Conservation (phyloP, 1,140 invertebrate species). For the Geopemphigus sp. region DNA sequence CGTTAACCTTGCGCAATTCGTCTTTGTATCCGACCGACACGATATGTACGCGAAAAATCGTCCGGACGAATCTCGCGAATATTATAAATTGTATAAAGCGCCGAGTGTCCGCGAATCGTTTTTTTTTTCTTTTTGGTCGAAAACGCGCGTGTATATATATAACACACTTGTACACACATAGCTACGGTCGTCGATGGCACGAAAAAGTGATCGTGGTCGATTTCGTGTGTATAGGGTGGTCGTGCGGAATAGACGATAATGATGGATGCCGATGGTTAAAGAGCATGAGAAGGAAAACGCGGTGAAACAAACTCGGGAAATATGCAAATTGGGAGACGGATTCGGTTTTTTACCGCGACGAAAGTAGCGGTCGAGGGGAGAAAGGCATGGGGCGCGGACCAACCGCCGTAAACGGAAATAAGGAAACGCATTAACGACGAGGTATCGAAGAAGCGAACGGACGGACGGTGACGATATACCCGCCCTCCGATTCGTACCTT, state of each 20-base stretch:
- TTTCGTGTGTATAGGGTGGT: background rate
- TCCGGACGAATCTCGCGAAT: background rate
- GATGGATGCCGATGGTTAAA: too few species aligned
- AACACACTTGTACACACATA: too few species aligned
- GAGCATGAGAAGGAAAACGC: background rate
- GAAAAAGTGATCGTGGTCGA: background rate
- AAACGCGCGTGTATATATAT: background rate
- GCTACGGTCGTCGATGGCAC: too few species aligned
- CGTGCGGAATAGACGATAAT: background rate
- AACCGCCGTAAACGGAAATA: background rate
- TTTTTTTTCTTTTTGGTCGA: background rate
- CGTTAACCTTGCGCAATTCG: constrained; percentile 1
- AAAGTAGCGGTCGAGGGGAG: too few species aligned
- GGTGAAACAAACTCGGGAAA: background rate
- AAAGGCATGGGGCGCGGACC: background rate
- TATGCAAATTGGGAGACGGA: background rate
- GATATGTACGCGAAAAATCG: background rate
- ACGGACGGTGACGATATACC: background rate
- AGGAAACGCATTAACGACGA: background rate
- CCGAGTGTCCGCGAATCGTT: background rate
- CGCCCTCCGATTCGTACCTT: background rate
- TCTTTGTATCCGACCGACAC: constrained; percentile 11
- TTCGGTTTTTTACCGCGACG: background rate
- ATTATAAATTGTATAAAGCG: background rate
- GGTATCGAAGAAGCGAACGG: too few species aligned